Conservation (phyloP, 2,888 invertebrate genomes). For the Eucriotettix oculatus region DNA sequence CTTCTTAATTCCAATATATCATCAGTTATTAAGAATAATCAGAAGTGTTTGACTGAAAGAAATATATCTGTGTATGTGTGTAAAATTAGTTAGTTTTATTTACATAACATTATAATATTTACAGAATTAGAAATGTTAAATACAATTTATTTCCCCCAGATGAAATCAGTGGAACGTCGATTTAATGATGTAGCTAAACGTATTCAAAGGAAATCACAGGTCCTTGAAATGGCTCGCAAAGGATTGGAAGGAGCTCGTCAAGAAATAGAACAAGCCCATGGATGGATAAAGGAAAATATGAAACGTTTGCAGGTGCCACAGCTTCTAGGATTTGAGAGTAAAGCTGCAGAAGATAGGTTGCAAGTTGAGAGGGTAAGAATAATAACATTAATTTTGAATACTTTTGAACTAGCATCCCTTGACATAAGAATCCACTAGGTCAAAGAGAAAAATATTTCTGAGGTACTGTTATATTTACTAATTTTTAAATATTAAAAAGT, state of each 20-base stretch:
- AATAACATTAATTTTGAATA: neutral
- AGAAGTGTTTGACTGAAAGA: no score
- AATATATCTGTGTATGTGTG: no score
- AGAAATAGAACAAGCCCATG: constrained; percentile 59
- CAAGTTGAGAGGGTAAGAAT: constrained; percentile 41
- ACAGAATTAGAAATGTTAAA: neutral
- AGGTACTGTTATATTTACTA: neutral
- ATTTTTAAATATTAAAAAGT: neutral
- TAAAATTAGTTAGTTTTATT: neutral
- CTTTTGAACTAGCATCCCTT: neutral
- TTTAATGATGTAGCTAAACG: constrained; percentile 72
- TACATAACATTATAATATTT: neutral
- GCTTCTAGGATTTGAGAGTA: constrained; percentile 59
- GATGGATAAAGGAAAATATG: constrained; percentile 20
- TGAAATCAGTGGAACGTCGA: constrained; percentile 68
- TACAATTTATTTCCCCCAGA: constrained; percentile 23
- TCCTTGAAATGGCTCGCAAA: constrained; percentile 67
- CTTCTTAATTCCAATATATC: no score
- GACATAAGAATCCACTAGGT: no score
- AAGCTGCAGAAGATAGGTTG: constrained; percentile 56
- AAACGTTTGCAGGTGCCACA: constrained; percentile 28
- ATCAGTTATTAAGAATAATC: no score
- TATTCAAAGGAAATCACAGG: constrained; percentile 65
- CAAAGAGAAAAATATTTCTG: no score
- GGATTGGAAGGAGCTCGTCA: constrained; percentile 57